Evolutionary conservation across 2,113 vertebrate species (phyloP).

Genomic region (Eurypyga helias): DNA sequence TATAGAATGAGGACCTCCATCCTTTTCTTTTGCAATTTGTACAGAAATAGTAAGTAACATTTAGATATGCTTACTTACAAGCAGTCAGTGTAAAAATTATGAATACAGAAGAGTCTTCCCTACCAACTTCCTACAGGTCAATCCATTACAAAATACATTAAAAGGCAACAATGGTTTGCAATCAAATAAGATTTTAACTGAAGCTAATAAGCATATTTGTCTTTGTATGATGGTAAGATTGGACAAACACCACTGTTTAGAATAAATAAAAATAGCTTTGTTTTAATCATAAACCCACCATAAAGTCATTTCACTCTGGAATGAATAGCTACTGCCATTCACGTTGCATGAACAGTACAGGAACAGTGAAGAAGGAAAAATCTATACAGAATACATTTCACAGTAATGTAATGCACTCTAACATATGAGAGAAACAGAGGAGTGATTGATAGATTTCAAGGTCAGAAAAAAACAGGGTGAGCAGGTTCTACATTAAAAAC

Average conservation of each 20-base stretch:
- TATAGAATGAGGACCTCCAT: not conserved
- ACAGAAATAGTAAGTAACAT: not conserved
- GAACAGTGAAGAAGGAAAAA: not conserved
- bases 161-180: not conserved
- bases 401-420: not conserved
- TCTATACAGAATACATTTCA: not conserved
- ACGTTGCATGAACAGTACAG: not conserved
- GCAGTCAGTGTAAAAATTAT: not conserved
- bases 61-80: not conserved
- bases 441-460: not conserved
- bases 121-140: not conserved
- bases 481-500: not conserved
- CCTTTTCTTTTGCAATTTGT: not conserved
- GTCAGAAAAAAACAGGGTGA: not conserved
- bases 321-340: not conserved
- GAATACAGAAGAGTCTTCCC: not conserved
- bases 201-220: not conserved
- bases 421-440: not conserved
- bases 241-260: not conserved
- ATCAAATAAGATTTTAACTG: not conserved
- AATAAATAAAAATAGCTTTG: not conserved
- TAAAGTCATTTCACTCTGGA: not conserved
- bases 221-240: not conserved
- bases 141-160: not conserved
- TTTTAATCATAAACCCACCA: not conserved